A percentile compares a stretch with the other conserved stretches of the same genome.
These are phyloP conservation scores for Podarcis muralis DNA, from an alignment of 2,113 vertebrate genomes.

Conservation along the genomic window DNA sequence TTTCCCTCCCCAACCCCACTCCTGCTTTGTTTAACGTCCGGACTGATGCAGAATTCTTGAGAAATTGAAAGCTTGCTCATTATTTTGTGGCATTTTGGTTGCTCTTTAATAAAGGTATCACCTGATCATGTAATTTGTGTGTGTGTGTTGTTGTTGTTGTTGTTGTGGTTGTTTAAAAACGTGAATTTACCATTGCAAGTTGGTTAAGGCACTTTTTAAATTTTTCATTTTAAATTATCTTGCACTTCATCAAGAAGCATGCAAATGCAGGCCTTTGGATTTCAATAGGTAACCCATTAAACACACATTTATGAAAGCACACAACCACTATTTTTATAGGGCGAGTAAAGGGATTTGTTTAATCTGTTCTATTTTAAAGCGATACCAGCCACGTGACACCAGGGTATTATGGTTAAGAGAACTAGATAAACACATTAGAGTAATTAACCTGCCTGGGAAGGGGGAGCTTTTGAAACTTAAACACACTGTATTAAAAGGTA, in stretches of 20 bases:
- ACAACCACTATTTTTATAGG: slow-evolving; percentile 70
- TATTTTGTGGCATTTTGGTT: neutral
- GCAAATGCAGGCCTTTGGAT: slow-evolving; percentile 36
- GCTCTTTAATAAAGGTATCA: neutral
- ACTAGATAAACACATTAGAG: slow-evolving; percentile 67
- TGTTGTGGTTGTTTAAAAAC: no score
- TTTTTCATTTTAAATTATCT: slow-evolving; percentile 37
- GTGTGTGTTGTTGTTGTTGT: neutral
- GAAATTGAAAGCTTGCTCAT: neutral
- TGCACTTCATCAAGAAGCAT: slow-evolving; percentile 27
- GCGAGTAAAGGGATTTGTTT: slow-evolving; percentile 82
- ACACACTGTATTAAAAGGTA: slow-evolving; percentile 52
- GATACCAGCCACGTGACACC: slow-evolving; percentile 64
- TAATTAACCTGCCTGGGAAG: slow-evolving; percentile 68
- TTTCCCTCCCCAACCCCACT: no score
- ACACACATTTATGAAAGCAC: slow-evolving; percentile 37
- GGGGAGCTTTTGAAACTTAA: slow-evolving; percentile 61
- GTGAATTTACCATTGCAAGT: slow-evolving; percentile 15
- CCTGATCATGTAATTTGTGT: neutral
- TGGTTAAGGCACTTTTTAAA: slow-evolving; percentile 17
- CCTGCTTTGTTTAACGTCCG: neutral
- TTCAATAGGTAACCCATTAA: slow-evolving; percentile 55
- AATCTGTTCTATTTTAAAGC: slow-evolving; percentile 83
- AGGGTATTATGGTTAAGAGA: slow-evolving; percentile 66
- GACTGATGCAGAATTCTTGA: neutral